Conservation (phyloP, 53 echinoderm and acorn worm genomes). For the Hippasteria phrygiana region DNA sequence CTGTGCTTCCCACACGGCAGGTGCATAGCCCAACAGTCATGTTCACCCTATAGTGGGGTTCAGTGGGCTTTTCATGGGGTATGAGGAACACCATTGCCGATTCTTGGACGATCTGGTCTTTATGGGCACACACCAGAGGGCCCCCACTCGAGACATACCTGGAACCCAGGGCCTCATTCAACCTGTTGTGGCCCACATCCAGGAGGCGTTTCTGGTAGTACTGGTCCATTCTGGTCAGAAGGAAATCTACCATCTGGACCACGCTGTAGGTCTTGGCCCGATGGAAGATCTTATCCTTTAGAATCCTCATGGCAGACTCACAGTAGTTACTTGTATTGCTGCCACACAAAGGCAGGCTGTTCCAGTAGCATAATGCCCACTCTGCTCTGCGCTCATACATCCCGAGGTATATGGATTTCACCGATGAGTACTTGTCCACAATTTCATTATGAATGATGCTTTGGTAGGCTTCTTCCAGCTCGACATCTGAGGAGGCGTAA, state of each 20-base stretch:
- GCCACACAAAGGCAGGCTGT: slow-evolving; percentile 36
- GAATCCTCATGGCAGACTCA: slow-evolving; percentile 64
- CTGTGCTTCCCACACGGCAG: slow-evolving; percentile 56
- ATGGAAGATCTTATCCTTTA: slow-evolving; percentile 71
- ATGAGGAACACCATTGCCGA: slow-evolving; percentile 55
- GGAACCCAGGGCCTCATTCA: slow-evolving; percentile 46
- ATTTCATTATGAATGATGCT: slow-evolving; percentile 42
- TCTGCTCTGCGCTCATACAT: slow-evolving; percentile 58
- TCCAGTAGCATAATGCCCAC: slow-evolving; percentile 70
- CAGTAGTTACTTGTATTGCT: slow-evolving; percentile 65
- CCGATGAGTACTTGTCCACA: slow-evolving; percentile 55
- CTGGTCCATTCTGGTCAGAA: slow-evolving; percentile 63
- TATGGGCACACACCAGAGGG: not conserved
- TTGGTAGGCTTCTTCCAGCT: slow-evolving; percentile 52
- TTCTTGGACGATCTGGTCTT: slow-evolving; percentile 46
- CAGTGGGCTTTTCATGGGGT: slow-evolving; percentile 38
- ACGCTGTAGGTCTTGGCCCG: slow-evolving; percentile 58
- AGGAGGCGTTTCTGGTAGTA: slow-evolving; percentile 66
- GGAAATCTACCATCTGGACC: slow-evolving; percentile 72
- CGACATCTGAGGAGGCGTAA: slow-evolving; percentile 32
- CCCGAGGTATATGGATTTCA: slow-evolving; percentile 42
- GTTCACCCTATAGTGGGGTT: slow-evolving; percentile 44
- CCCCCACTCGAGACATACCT: slow-evolving; percentile 44
- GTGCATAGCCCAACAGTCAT: slow-evolving; percentile 78
- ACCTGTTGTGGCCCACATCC: slow-evolving; percentile 67